A percentile compares a stretch with the other conserved stretches of the same genome.
These are phyloP conservation scores for Corticium candelabrum DNA, from an alignment of 37 sponge, comb jelly and placozoan species.

Conservation along the genomic window DNA sequence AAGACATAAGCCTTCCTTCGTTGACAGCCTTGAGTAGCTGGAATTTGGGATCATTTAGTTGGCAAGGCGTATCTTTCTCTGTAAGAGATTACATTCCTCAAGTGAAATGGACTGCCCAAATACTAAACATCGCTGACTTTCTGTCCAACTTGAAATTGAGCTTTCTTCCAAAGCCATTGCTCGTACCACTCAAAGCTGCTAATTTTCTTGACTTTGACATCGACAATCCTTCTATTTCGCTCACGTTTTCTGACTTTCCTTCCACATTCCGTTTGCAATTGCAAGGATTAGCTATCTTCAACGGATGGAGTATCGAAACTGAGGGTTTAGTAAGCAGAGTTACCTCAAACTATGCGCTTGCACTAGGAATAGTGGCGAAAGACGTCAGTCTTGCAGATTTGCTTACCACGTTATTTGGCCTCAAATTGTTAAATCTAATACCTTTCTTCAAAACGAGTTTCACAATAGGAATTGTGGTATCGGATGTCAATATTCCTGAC, in stretches of 20 bases:
- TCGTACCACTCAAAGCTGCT: background rate
- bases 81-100: too few species aligned
- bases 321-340: background rate
- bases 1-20: too few species aligned
- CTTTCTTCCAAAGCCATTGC: background rate
- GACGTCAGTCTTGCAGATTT: background rate
- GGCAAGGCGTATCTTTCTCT: too few species aligned
- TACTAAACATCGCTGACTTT: constrained; percentile 2
- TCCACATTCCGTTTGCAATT: background rate
- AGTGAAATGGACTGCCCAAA: too few species aligned
- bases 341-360: background rate
- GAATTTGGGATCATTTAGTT: too few species aligned
- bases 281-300: background rate
- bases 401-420: background rate
- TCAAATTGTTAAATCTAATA: background rate
- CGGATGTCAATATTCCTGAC: background rate
- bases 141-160: too few species aligned
- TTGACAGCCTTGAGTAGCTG: too few species aligned
- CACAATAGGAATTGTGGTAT: background rate
- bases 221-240: background rate
- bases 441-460: background rate
- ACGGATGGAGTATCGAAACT: background rate
- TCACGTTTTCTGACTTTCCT: too few species aligned
- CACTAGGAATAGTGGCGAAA: background rate
- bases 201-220: background rate